These are phyloP conservation scores for Oryctolagus cuniculus DNA, from an alignment of 2,113 vertebrate species.

Conservation along the genomic window mOryCun1.1 NC_091436.1:59517501-59518000, in stretches of 20 bases:
- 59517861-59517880: constrained; percentile 40
- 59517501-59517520: constrained; percentile 16
- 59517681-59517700: no score
- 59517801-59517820: constrained; percentile 30
- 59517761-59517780: constrained; percentile 37
- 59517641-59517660: no score
- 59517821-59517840: neutral
- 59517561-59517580: no score
- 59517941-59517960: constrained; percentile 34
- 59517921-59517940: constrained; percentile 65
- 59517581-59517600: no score
- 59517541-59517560: neutral
- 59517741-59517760: neutral
- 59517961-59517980: constrained; percentile 31
- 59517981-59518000: constrained; percentile 30
- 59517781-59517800: neutral
- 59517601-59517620: no score
- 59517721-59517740: no score
- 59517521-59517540: constrained; percentile 45
- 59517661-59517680: no score
- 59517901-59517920: constrained; percentile 63
- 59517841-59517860: constrained; percentile 42
- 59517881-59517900: constrained; percentile 26
- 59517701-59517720: no score
- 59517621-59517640: no score